Conservation (phyloP, 2,113 vertebrate genomes). For the Myxocyprinus asiaticus region DNA sequence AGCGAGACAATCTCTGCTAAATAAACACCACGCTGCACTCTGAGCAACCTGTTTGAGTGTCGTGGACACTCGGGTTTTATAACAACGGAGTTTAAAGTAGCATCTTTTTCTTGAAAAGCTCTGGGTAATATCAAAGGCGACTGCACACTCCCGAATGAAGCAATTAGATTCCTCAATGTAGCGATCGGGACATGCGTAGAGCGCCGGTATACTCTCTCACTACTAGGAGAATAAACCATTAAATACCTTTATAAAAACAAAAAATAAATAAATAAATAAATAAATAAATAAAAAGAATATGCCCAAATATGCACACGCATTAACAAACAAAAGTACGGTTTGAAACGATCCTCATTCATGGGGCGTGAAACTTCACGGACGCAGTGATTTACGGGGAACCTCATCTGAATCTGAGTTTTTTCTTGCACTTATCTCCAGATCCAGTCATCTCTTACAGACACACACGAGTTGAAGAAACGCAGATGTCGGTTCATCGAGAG, state of each 20-base stretch:
- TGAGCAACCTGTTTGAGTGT: constrained; percentile 40
- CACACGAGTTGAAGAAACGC: not conserved
- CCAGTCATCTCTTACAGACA: not conserved
- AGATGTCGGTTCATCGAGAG: not conserved
- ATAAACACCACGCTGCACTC: not conserved
- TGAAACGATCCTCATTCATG: no score
- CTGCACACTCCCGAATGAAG: constrained; percentile 1
- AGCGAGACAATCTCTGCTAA: not conserved
- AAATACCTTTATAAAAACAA: no score
- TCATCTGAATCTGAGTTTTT: not conserved
- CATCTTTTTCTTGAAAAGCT: not conserved
- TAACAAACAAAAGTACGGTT: not conserved
- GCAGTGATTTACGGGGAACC: not conserved
- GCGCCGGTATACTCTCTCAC: no score
- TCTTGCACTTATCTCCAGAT: not conserved
- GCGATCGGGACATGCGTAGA: no score
- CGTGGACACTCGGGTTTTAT: no score
- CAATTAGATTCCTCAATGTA: constrained; percentile 8
- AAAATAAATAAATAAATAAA: no score
- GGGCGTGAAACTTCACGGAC: not conserved
- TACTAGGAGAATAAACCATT: constrained; percentile 21
- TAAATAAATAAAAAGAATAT: no score
- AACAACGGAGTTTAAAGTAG: not conserved
- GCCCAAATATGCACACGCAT: not conserved
- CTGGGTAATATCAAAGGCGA: no score